Evolutionary conservation across 2,797 vertebrate species (phyloP).

Genomic region (Gouania willdenowi): DNA sequence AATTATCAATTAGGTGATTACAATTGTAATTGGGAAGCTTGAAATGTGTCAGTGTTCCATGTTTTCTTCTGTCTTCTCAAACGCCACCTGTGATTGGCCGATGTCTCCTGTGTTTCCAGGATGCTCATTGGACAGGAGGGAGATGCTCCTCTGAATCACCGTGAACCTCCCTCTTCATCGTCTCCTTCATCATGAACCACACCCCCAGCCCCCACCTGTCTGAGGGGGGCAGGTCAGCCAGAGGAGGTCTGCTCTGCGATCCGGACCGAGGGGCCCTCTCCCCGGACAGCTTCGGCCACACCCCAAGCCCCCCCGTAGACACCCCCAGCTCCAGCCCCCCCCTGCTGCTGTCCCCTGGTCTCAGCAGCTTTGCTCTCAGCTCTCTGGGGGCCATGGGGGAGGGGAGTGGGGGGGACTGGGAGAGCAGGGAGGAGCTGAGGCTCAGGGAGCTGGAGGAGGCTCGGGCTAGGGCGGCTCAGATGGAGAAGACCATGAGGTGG

Average conservation of each 20-base stretch:
- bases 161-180: no score
- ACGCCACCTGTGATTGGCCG: no score
- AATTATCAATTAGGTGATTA: no score
- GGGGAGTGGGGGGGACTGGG: conserved; percentile 85
- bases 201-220: conserved; percentile 83
- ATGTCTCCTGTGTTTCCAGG: conserved; percentile 38
- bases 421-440: conserved; percentile 91
- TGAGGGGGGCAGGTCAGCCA: conserved; percentile 78
- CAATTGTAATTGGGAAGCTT: no score
- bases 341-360: conserved; percentile 71
- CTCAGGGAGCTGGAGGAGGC: conserved; percentile 95
- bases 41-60: no score
- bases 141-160: conserved; percentile 39
- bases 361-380: conserved; percentile 63
- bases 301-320: conserved; percentile 83
- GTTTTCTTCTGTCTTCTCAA: no score
- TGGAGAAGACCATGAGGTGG: conserved; percentile 99
- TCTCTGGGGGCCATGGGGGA: conserved; percentile 57
- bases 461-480: conserved; percentile 87
- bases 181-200: conserved; percentile 82
- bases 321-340: conserved; percentile 86
- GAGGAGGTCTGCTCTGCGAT: conserved; percentile 78
- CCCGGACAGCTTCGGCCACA: conserved; percentile 78
- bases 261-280: conserved; percentile 82
- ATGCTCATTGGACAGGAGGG: conserved; percentile 10